A percentile compares a stretch with the other conserved stretches of the same genome.
phyloP scores from a whole-genome alignment of 2,888 invertebrate genomes.

The Toxonevra muliebris region DNA sequence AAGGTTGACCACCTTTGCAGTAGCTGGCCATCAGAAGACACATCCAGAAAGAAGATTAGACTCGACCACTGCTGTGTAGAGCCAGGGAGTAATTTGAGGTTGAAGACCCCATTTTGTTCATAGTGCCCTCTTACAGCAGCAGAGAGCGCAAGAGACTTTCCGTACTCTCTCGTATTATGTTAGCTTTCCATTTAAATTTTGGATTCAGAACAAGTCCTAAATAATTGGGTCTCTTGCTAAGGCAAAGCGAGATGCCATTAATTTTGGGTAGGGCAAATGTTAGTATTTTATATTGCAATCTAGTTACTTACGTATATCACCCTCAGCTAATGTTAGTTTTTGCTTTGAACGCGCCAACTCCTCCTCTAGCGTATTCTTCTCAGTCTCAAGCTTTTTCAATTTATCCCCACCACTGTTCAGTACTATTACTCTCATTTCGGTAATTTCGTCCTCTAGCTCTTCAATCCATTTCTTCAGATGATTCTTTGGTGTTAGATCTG shows the following conservation, averaged over 20 bases:
- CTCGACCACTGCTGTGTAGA: no score
- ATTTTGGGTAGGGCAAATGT: no score
- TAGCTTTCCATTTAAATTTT: no score
- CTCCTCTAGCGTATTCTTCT: constrained; percentile 72
- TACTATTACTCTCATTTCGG: constrained; percentile 65
- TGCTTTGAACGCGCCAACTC: constrained; percentile 74
- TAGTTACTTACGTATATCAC: constrained; percentile 54
- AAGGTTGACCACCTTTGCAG: no score
- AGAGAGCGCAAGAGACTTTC: no score
- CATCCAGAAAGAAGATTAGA: no score
- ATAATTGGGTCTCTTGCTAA: no score
- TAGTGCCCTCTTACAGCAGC: no score
- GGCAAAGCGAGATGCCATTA: no score
- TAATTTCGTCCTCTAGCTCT: constrained; percentile 87
- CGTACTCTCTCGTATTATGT: neutral
- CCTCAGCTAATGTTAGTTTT: constrained; percentile 72
- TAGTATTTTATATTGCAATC: no score
- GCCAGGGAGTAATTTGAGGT: neutral
- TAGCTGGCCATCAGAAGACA: no score
- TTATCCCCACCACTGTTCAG: constrained; percentile 62
- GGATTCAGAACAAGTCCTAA: neutral
- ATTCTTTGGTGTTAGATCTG: constrained; percentile 68
- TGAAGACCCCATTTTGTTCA: neutral
- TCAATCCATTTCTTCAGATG: constrained; percentile 81
- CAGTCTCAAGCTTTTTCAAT: constrained; percentile 71